phyloP scores from a whole-genome alignment of 2,113 vertebrate genomes.

The Lepisosteus osseus region DNA sequence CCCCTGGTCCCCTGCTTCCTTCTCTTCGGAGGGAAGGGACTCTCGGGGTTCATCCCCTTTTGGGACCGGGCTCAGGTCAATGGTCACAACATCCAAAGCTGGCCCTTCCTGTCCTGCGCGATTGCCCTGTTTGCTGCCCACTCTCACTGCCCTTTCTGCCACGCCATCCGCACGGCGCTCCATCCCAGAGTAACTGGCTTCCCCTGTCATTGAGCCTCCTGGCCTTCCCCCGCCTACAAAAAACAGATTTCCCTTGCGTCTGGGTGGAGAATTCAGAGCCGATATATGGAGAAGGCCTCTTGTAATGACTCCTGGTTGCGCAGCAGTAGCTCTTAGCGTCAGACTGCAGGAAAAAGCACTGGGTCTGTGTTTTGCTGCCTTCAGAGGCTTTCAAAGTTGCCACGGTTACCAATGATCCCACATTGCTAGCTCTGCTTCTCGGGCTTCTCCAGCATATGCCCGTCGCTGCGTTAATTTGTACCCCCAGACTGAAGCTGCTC shows the following conservation, averaged over 20 bases:
- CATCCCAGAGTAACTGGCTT: constrained; percentile 19
- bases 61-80: constrained; percentile 49
- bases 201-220: constrained; percentile 15
- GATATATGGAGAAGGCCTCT: neutral
- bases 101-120: neutral
- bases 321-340: constrained; percentile 62
- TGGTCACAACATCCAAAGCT: constrained; percentile 32
- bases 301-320: constrained; percentile 44
- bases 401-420: constrained; percentile 63
- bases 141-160: constrained; percentile 31
- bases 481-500: neutral
- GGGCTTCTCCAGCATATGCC: constrained; percentile 30
- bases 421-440: constrained; percentile 43
- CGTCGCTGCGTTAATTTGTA: neutral
- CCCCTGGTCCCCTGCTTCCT: too few relatives aligned
- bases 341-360: constrained; percentile 61
- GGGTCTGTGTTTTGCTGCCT: constrained; percentile 63
- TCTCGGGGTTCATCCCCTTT: constrained; percentile 64
- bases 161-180: too few relatives aligned
- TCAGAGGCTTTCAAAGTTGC: constrained; percentile 67
- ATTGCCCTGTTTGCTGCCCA: constrained; percentile 13
- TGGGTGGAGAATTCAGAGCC: neutral
- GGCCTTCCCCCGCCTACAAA: neutral
- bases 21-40: neutral
- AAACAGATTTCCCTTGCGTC: neutral